These are phyloP conservation scores for Chymomyza procnemis DNA, from an alignment of 2,888 invertebrate genomes.

Conservation along the genomic window DNA sequence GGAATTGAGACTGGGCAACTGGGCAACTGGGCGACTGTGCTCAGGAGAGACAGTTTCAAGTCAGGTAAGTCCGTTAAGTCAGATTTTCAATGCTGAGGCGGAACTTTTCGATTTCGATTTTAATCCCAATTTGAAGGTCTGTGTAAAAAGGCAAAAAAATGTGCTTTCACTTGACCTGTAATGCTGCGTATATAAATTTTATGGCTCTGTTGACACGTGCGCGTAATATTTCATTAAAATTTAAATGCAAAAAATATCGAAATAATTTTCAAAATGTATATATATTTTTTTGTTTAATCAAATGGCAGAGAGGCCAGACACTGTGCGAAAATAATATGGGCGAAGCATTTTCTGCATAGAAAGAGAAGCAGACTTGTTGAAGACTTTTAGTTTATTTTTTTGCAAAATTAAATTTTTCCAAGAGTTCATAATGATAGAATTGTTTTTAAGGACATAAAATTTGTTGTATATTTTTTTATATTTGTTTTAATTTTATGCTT, in stretches of 20 bases:
- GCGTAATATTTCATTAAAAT: constrained; percentile 70
- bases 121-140: constrained; percentile 69
- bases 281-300: constrained; percentile 1
- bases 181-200: constrained; percentile 76
- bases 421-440: too few species aligned
- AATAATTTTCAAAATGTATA: not conserved
- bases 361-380: too few species aligned
- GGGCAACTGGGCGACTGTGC: too few species aligned
- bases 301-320: not conserved
- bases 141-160: constrained; percentile 55
- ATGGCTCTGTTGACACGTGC: constrained; percentile 69
- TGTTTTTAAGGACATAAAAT: too few species aligned
- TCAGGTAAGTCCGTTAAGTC: not conserved
- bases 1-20: not conserved
- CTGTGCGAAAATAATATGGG: not conserved
- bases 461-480: too few species aligned
- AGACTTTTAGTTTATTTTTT: too few species aligned
- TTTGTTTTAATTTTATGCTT: too few species aligned
- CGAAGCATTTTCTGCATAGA: too few species aligned
- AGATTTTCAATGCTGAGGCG: constrained; percentile 1
- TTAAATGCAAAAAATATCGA: constrained; percentile 22
- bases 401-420: too few species aligned
- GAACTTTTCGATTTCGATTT: constrained; percentile 67
- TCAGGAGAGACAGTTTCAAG: not conserved
- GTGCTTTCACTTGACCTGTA: constrained; percentile 77